Base-by-base conservation (phyloP, 1,140 invertebrate species). In the Lepidurus arcticus region DNA sequence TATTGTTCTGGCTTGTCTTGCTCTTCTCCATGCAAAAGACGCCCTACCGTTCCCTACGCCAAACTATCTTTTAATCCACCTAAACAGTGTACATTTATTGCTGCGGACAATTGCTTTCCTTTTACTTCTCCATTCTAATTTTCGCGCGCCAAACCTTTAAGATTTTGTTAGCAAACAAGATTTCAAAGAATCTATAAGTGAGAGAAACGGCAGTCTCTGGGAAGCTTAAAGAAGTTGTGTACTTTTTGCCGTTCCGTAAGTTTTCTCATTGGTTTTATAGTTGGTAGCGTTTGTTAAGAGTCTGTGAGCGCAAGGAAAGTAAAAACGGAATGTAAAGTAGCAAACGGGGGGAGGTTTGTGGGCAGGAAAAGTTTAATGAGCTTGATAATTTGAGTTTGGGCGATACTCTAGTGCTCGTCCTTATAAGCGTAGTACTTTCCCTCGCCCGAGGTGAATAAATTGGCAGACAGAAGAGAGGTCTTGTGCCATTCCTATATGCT, bases 41-140 rank as follows among this genome's bases (percentile, higher is more conserved):
- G 34, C 34, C 34, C 34, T 34, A 34, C 34, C 34, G 34, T 34
- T 34, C 34, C 21, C 1, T 65, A 65, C 16, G 53, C 16, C 16
- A 65, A 65, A 16, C 13, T 65, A 7, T 65, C 53, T 65, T 65
- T 65, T n/a, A n/a, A 65, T 65, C 53, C 53, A 65, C 53, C 53
- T 65, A n/a, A 65, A 65, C 9, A 65, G 53, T 9, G 53, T 5
- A 65, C 21, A 65, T 65, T 65, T 65, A 65, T 11, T 7, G 13
- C 53, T n/a, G 53, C 6, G 4, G 53, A 65, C 53, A 21, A 65
- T 65, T 65, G 13, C 53, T 7, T 65, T 65, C 53, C n/a, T 65
- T 65, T 21, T 21, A 65, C 4, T 34, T 21, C n/a, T 65, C 53
- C 7, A 16, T 9, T 65, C 53, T 65, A 65, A 65, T 65, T 65